A percentile compares a stretch with the other conserved stretches of the same genome.
Evolutionary conservation across 2,113 vertebrate genomes (phyloP).

Genomic region (Hippocampus zosterae): DNA sequence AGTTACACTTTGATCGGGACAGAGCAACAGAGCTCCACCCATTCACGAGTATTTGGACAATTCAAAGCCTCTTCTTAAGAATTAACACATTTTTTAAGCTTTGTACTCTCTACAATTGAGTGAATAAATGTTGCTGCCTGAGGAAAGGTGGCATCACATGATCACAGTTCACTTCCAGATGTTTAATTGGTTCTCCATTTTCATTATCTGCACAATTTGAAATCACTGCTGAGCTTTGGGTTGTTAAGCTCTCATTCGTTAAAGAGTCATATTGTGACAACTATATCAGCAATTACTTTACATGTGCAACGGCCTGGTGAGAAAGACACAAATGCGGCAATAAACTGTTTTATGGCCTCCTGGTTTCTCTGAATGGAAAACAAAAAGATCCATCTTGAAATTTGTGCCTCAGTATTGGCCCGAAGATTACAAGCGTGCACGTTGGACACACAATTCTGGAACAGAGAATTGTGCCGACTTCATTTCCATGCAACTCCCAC

Average conservation of each 20-base stretch:
- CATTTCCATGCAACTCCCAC: conserved; percentile 16
- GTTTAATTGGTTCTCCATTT: conserved; percentile 11
- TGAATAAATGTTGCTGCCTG: not conserved
- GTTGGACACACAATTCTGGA: conserved; percentile 7
- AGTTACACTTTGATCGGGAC: no score
- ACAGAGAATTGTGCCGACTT: not conserved
- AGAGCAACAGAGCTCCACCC: no score
- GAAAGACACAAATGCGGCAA: conserved; percentile 1
- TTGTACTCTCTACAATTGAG: not conserved
- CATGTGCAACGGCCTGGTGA: conserved; percentile 9
- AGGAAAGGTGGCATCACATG: not conserved
- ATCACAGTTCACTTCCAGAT: conserved; percentile 14
- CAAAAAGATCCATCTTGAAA: not conserved
- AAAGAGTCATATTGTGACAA: conserved; percentile 5
- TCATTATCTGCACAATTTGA: conserved; percentile 10
- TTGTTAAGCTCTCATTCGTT: conserved; percentile 7
- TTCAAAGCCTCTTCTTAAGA: no score
- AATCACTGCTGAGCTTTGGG: conserved; percentile 16
- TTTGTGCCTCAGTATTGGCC: not conserved
- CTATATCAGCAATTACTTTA: conserved; percentile 20
- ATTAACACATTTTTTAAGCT: no score
- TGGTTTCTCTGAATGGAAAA: not conserved
- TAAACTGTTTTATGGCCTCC: not conserved
- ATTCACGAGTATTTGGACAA: no score
- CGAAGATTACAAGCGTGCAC: conserved; percentile 6